Base-by-base conservation (phyloP, 2,888 invertebrate species). In the Isotomurus palustris region DNA sequence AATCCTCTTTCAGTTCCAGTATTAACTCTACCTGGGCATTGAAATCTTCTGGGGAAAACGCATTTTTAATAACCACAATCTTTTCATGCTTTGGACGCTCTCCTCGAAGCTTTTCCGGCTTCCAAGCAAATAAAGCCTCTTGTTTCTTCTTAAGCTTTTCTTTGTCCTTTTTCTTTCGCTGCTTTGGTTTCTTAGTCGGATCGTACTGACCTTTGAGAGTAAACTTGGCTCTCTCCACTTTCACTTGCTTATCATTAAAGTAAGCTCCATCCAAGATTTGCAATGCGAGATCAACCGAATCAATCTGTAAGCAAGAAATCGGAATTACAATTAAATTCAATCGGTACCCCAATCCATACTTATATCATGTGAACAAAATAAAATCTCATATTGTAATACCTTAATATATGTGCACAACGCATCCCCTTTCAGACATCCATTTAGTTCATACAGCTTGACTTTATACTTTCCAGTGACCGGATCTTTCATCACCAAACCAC, bases 381-480 rank as follows among this genome's bases (percentile, higher is more conserved):
- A 53, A 60, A 36, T 4, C 44, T 24, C 45, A 53, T 17, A 53
- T 41, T 38, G 28, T 40, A 17, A 38, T 12, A 91, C 88, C 82
- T 90, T 93, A 51, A 97, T 91, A 73, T 94, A 97, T 66, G 93
- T 91, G 76, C 97, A 97, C 43, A 92, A 79, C 12, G 90, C 99
- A 79, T 99, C 97, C 10, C 99, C 99, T 79, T 99, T 99, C 29
- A 88, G 80, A 61, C 83, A 80, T 4, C 82, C 82, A 64, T 91
- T 84, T 0, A 87, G 84, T 72, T 85, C 82, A 75, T 99, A 99
- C 32, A 99, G 77, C 78, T 97, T 97, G 1, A 95, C 78, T 77
- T 93, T 96, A 76, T 87, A 86, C 73, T 86, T 86, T 68, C 84
- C 86, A 12, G 83, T 85, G 44, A 82, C 80, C 0, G 85, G 82